phyloP scores from a whole-genome alignment of 2,113 vertebrate species.

The Solea solea region DNA sequence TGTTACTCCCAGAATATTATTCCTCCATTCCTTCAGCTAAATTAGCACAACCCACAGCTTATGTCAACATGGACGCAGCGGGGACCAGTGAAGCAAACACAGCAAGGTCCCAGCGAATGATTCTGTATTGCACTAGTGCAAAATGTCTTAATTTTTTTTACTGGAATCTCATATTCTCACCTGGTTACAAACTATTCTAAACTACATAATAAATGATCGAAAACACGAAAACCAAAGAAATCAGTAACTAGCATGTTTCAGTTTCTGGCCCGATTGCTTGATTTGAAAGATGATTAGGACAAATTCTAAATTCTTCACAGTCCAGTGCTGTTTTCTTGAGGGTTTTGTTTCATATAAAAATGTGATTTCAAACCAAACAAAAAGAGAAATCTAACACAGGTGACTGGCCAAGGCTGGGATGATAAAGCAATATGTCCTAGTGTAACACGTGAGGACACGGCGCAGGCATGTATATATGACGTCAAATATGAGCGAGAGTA shows the following conservation, averaged over 20 bases:
- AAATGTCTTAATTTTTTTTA: slow-evolving; percentile 49
- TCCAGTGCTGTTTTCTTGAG: slow-evolving; percentile 44
- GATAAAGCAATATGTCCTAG: slow-evolving; percentile 29
- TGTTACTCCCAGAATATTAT: slow-evolving; percentile 16
- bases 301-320: slow-evolving; percentile 32
- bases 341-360: slow-evolving; percentile 13
- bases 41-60: slow-evolving; percentile 11
- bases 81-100: slow-evolving; percentile 33
- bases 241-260: slow-evolving; percentile 9
- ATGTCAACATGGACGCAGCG: slow-evolving; percentile 19
- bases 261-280: neutral
- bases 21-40: slow-evolving; percentile 43
- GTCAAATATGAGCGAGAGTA: slow-evolving; percentile 54
- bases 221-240: slow-evolving; percentile 24
- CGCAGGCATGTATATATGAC: slow-evolving; percentile 30
- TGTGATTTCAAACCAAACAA: neutral
- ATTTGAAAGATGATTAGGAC: slow-evolving; percentile 9
- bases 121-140: slow-evolving; percentile 63
- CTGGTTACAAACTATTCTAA: slow-evolving; percentile 5
- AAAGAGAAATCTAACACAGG: neutral
- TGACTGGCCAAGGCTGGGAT: neutral
- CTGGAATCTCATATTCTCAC: slow-evolving; percentile 29
- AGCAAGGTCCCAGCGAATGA: slow-evolving; percentile 19
- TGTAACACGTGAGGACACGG: slow-evolving; percentile 20
- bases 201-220: slow-evolving; percentile 2